Percentiles rank a stretch among this genome's conserved stretches.
Evolutionary conservation across 2,797 vertebrate genomes (phyloP).

Genomic region (Sorex maritimensis): DNA sequence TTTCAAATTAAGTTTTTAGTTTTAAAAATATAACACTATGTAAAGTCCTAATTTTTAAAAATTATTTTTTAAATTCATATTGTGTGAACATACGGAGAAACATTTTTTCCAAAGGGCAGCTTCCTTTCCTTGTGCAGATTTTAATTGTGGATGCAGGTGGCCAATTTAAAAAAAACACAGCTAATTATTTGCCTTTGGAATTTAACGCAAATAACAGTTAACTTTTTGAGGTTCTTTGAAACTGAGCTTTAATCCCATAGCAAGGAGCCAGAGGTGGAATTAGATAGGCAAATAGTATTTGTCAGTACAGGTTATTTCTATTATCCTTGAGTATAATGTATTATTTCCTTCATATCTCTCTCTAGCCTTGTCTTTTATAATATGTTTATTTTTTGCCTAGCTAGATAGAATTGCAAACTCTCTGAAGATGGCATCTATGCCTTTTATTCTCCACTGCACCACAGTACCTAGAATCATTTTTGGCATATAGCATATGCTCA

Average conservation of each 20-base stretch:
- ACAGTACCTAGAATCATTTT: background rate
- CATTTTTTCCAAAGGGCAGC: constrained; percentile 74
- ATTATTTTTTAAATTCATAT: constrained; percentile 77
- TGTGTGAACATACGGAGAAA: constrained; percentile 80
- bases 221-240: constrained; percentile 66
- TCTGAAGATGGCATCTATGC: background rate
- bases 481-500: background rate
- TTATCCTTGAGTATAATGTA: background rate
- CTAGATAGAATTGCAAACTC: constrained; percentile 49
- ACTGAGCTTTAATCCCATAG: constrained; percentile 35
- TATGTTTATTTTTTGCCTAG: background rate
- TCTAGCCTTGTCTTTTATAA: constrained; percentile 39
- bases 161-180: constrained; percentile 68
- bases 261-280: constrained; percentile 13
- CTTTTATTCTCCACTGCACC: background rate
- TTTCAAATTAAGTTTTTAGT: constrained; percentile 69
- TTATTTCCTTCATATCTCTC: constrained; percentile 44
- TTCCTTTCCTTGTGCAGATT: constrained; percentile 75
- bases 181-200: constrained; percentile 73
- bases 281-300: background rate
- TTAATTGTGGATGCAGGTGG: constrained; percentile 76
- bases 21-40: constrained; percentile 68
- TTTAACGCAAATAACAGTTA: constrained; percentile 70
- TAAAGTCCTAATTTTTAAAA: constrained; percentile 78
- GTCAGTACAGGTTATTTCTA: background rate